These are phyloP conservation scores for Junonia oenone DNA, from an alignment of 2,888 invertebrate species.

Conservation along the genomic window DNA sequence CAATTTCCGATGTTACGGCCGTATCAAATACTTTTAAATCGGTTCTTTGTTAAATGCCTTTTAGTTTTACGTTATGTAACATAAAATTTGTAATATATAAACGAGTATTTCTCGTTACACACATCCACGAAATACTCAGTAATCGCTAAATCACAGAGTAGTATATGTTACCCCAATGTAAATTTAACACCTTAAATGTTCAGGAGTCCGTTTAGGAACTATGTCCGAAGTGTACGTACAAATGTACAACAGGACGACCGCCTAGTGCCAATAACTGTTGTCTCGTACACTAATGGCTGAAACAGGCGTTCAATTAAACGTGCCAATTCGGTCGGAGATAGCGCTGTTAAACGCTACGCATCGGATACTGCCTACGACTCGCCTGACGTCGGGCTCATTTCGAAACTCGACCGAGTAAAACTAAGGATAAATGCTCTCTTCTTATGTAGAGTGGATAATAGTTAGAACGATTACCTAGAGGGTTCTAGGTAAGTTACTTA, in stretches of 20 bases:
- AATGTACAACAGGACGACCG: conserved; percentile 35
- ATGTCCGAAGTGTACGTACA: conserved; percentile 23
- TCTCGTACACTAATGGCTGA: conserved; percentile 61
- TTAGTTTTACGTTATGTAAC: not conserved
- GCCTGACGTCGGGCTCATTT: conserved; percentile 40
- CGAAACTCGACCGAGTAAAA: conserved; percentile 20
- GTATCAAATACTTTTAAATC: conserved; percentile 1
- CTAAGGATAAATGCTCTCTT: not conserved
- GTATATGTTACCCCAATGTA: conserved; percentile 1
- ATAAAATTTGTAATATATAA: not conserved
- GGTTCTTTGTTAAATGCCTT: not conserved
- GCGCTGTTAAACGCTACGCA: conserved; percentile 49
- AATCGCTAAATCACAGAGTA: not conserved
- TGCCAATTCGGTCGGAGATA: conserved; percentile 58
- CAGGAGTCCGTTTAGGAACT: conserved; percentile 16
- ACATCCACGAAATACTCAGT: not conserved
- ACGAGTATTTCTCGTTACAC: not conserved
- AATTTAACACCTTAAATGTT: conserved; percentile 12
- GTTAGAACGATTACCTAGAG: too few species aligned
- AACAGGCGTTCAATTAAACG: conserved; percentile 70
- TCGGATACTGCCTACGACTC: conserved; percentile 28
- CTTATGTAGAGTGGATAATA: too few species aligned
- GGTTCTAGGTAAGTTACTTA: too few species aligned
- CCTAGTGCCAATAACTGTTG: conserved; percentile 62
- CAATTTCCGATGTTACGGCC: conserved; percentile 26